Evolutionary conservation across 1,140 invertebrate species (phyloP), one percentile per base, ranked within the genome.

Genomic region (Plectrocnemia conspersa): DNA sequence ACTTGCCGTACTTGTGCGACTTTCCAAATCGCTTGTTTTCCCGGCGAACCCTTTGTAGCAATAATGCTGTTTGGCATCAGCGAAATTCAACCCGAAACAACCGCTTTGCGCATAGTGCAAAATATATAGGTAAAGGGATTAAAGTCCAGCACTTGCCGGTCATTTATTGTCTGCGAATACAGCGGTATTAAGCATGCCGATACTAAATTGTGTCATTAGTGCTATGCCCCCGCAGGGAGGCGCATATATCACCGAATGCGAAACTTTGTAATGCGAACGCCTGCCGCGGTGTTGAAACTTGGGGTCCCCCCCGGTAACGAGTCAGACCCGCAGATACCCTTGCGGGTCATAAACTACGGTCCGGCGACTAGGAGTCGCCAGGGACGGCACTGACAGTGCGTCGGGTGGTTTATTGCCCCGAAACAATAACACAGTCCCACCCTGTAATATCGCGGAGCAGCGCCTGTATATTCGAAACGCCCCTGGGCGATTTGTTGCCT

Each of bases 341-440:
- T 11, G 46, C n/a, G 27, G 10, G n/a, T 36, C 48, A 52, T 52
- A 52, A 52, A 52, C 21, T 23, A 52, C 21, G 48, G 33, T 19
- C 25, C 33, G 48, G 48, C 35, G 48, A 25, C 36, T 41, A 16
- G 35, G 21, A 15, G 11, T 32, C 29, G 29, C 25, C 16, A 32
- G 46, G 29, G 29, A 21, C 46, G 41, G n/a, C n/a, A n/a, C n/a
- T n/a, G n/a, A n/a, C 41, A 10, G 35, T 15, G 10, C 29, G 47
- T 13, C 25, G 45, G 23, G 23, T 44, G 22, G 23, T 52, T 52
- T 52, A 52, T 52, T 52, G 18, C 48, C 36, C 23, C 24, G 18
- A 52, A 52, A 52, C 48, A 52, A 52, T 52, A 52, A 50, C 33
- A 5, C n/a, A n/a, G n/a, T n/a, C n/a, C n/a, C n/a, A n/a, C n/a